A percentile compares a stretch with the other conserved stretches of the same genome.
Conservation (phyloP, 2,888 invertebrate species). For the Cotesia congregata region DNA sequence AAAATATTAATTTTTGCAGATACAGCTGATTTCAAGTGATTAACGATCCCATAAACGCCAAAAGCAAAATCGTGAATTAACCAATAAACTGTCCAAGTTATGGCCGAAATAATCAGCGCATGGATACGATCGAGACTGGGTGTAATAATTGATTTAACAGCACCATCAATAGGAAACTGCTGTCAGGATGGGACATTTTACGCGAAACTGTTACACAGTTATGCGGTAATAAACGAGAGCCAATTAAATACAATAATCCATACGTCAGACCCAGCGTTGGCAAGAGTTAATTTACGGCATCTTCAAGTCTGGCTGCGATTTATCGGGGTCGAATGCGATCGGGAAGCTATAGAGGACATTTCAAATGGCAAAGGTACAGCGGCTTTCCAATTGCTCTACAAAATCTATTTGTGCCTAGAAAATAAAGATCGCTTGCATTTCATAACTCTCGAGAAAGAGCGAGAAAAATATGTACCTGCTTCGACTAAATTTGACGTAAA, state of each 20-base stretch:
- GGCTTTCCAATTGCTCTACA: conserved; percentile 75
- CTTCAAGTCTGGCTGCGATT: conserved; percentile 73
- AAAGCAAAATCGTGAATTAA: background rate
- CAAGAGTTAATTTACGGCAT: conserved; percentile 73
- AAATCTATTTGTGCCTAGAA: conserved; percentile 75
- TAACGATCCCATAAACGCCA: background rate
- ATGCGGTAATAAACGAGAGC: conserved; percentile 74
- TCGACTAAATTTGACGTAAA: conserved; percentile 58
- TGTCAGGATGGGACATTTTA: conserved; percentile 75
- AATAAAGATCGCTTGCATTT: conserved; percentile 74
- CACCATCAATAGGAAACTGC: conserved; percentile 73
- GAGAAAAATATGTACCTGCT: conserved; percentile 55
- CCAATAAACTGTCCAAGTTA: conserved; percentile 53
- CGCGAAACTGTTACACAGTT: conserved; percentile 74
- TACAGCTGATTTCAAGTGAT: conserved; percentile 33
- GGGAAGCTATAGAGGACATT: conserved; percentile 71
- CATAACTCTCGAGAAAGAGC: conserved; percentile 70
- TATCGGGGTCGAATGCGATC: conserved; percentile 71
- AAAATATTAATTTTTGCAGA: too few species aligned
- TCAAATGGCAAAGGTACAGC: conserved; percentile 70
- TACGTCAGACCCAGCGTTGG: conserved; percentile 68
- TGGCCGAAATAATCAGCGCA: conserved; percentile 75
- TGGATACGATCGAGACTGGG: conserved; percentile 76
- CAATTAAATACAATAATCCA: conserved; percentile 72
- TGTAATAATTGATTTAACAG: conserved; percentile 72